Base-by-base conservation (phyloP, 2,888 invertebrate genomes). In the Rambutsinella grinnellia region DNA sequence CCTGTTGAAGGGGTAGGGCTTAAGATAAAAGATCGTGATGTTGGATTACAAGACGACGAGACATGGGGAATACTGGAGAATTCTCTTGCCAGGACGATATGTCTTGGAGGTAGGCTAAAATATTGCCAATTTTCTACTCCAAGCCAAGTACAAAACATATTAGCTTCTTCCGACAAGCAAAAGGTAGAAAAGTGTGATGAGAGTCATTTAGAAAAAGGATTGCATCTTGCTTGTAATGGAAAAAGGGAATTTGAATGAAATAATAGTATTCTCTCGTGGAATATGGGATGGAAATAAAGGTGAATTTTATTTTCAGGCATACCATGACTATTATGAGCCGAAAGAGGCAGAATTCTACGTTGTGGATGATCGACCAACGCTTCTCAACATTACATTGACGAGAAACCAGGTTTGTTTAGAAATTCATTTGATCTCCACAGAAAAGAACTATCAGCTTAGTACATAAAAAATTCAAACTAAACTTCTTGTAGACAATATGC, bases 41-140 rank as follows among this genome's bases (percentile, higher is more conserved):
- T 95, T 83, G 91, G 92, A 62, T 95, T 95, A n/a, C 87, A 93
- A 92, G 86, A 93, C 93, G 63, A 94, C 95, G 8, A 92, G 93
- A 86, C 92, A 93, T 86, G 97, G 97, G n/a, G 97, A 97, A 87
- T 97, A 94, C 88, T 97, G 96, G 96, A 91, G 96, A 85, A 92
- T 97, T 77, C 88, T 97, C 23, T 87, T 96, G 77, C 96, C 97
- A 0, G 96, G 96, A 81, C 89, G 90, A 65, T 97, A 97, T 87
- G 92, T 91, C 84, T 88, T 96, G 15, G 93, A 94, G 89, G 96
- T 95, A 87, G 85, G 72, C n/a, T 8, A 26, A 36, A 36, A 36
- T 36, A 36, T 36, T 36, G 36, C 36, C 36, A 36, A 36, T 36
- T 36, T 36, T 36, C 36, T 36, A 13, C n/a, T n/a, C n/a, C n/a